A percentile compares a stretch with the other conserved stretches of the same genome.
Conservation (phyloP, 2,888 invertebrate genomes). For the Rhingia campestris region DNA sequence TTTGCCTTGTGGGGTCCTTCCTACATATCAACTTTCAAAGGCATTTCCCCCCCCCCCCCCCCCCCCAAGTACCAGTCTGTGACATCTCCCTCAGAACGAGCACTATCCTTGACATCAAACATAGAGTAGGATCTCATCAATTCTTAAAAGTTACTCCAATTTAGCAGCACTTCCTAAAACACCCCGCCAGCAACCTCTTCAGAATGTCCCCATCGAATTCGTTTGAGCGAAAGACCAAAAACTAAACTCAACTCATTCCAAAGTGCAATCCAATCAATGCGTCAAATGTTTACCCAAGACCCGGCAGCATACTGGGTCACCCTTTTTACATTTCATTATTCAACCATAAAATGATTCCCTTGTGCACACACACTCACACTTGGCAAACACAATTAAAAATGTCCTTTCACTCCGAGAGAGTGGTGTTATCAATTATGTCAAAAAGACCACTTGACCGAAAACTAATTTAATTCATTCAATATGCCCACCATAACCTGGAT, state of each 20-base stretch:
- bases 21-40: too few relatives aligned
- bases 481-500: conserved; percentile 24
- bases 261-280: conserved; percentile 39
- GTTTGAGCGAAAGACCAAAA: neutral
- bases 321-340: conserved; percentile 35
- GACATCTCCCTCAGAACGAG: too few relatives aligned
- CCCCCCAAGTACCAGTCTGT: too few relatives aligned
- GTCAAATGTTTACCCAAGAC: conserved; percentile 45
- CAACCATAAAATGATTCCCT: conserved; percentile 48
- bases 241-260: conserved; percentile 13
- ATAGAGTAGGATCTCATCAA: too few relatives aligned
- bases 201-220: neutral
- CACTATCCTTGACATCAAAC: too few relatives aligned
- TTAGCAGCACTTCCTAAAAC: too few relatives aligned
- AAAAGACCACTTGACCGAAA: conserved; percentile 59
- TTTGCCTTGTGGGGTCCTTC: too few relatives aligned
- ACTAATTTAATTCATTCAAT: conserved; percentile 61
- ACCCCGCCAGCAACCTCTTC: too few relatives aligned
- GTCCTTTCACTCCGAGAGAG: conserved; percentile 34
- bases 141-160: too few relatives aligned
- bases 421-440: conserved; percentile 61
- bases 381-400: conserved; percentile 65
- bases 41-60: too few relatives aligned
- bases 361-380: conserved; percentile 46
- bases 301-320: neutral